Base-by-base conservation (phyloP, 2,888 invertebrate genomes). In the Brachyptera risi region DNA sequence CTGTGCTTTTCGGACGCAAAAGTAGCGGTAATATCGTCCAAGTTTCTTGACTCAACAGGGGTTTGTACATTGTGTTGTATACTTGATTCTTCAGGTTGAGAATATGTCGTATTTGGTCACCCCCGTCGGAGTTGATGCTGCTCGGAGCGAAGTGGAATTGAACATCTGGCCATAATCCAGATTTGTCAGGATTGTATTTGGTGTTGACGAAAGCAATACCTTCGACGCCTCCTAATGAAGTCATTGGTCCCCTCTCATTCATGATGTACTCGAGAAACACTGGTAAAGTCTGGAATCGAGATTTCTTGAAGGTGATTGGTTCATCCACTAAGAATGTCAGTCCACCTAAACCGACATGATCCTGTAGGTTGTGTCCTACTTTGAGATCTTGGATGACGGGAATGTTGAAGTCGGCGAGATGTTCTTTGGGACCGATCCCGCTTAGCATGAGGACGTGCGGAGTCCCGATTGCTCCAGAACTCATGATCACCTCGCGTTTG, bases 401-500 rank as follows among this genome's bases (percentile, higher is more conserved):
- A 64, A 94, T 90, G 3, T 80, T 83, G 65, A 87, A 81, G 61
- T 86, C 82, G 60, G 80, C 76, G 3, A 92, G 75, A 71, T 92
- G 90, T 13, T 89, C 87, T 1, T 81, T 81, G 0, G 91, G 92
- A 0, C 92, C 92, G 21, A 95, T 83, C 0, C 96, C 96, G 58
- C 92, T 93, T 7, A 96, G 73, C 93, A 96, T 92, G 66, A 97
- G 79, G 19, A 97, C 71, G 69, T 96, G 94, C 0, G 96, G 95
- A 2, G 90, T 86, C 58, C 90, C 88, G 37, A 97, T 83, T 0
- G 96, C 85, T 0, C 96, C 96, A 0, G 94, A 90, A 1, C 92
- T 89, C 68, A 93, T 78, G 5, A 96, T 83, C 0, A 96, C 84
- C 74, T 93, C 93, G 58, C 88, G 82, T 63, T 86, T 83, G 0